A percentile compares a stretch with the other conserved stretches of the same genome.
Evolutionary conservation across 2,113 vertebrate species (phyloP).

Genomic region (Peromyscus leucopus): DNA sequence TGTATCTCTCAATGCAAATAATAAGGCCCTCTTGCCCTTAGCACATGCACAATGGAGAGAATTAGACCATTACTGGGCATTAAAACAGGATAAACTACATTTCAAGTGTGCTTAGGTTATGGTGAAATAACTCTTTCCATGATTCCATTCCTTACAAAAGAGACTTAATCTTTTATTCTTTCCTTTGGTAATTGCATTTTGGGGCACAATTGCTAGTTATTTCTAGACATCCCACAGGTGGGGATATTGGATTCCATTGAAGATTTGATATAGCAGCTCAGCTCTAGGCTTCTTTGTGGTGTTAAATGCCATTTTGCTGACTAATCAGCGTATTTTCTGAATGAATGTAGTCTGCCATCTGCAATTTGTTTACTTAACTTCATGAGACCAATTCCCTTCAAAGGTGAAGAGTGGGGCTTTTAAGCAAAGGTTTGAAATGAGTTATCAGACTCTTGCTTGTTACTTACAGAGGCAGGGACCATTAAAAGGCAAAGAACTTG

Average conservation of each 20-base stretch:
- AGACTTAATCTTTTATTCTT: slow-evolving; percentile 73
- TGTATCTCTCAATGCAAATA: slow-evolving; percentile 10
- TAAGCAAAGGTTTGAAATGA: slow-evolving; percentile 48
- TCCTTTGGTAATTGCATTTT: slow-evolving; percentile 82
- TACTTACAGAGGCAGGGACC: slow-evolving; percentile 14
- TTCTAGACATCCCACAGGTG: slow-evolving; percentile 80
- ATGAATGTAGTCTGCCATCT: slow-evolving; percentile 59
- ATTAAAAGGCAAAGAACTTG: slow-evolving; percentile 63
- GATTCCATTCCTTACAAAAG: slow-evolving; percentile 67
- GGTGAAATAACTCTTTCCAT: slow-evolving; percentile 74
- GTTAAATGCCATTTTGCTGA: slow-evolving; percentile 78
- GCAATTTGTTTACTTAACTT: slow-evolving; percentile 78
- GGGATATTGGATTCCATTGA: slow-evolving; percentile 76
- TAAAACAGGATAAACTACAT: slow-evolving; percentile 62
- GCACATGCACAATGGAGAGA: slow-evolving; percentile 45
- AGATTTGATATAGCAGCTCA: slow-evolving; percentile 75
- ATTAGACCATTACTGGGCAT: slow-evolving; percentile 60
- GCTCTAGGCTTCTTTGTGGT: slow-evolving; percentile 77
- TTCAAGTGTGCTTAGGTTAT: slow-evolving; percentile 58
- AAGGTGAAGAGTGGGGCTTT: slow-evolving; percentile 56
- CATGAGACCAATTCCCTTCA: slow-evolving; percentile 56
- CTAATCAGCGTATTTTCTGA: slow-evolving; percentile 69
- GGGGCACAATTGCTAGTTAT: slow-evolving; percentile 79
- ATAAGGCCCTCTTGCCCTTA: slow-evolving; percentile 20
- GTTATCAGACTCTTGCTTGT: slow-evolving; percentile 16